Evolutionary conservation across 1,140 invertebrate species (phyloP).

Genomic region (Sarcophaga peregrina): DNA sequence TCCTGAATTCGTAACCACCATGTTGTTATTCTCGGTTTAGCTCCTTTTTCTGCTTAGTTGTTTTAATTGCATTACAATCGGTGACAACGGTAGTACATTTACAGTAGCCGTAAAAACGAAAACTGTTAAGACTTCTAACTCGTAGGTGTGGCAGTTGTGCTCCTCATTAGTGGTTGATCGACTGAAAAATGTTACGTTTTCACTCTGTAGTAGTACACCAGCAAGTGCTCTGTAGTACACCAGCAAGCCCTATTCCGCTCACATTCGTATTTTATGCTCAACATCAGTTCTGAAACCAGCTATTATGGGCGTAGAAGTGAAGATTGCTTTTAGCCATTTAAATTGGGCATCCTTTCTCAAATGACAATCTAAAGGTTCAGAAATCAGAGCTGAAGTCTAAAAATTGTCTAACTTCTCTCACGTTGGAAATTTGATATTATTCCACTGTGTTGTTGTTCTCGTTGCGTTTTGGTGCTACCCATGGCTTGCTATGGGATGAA

Average conservation of each 20-base stretch:
- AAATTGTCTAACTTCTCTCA: slow-evolving; percentile 43
- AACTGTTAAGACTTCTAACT: slow-evolving; percentile 48
- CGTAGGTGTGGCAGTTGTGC: slow-evolving; percentile 58
- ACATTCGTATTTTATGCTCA: slow-evolving; percentile 61
- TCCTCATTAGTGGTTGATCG: slow-evolving; percentile 49
- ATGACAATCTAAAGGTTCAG: slow-evolving; percentile 34
- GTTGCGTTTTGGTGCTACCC: background rate
- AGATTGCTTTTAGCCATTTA: slow-evolving; percentile 51
- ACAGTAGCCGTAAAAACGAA: slow-evolving; percentile 60
- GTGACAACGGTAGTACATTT: slow-evolving; percentile 61
- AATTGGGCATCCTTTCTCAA: slow-evolving; percentile 50
- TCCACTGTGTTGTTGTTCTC: slow-evolving; percentile 39
- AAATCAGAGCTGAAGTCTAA: slow-evolving; percentile 49
- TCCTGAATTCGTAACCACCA: slow-evolving; percentile 56
- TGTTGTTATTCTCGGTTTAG: slow-evolving; percentile 54
- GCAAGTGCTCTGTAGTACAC: slow-evolving; percentile 54
- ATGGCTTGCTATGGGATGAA: background rate
- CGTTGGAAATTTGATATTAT: slow-evolving; percentile 43
- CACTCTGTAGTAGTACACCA: slow-evolving; percentile 54
- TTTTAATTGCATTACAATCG: slow-evolving; percentile 59
- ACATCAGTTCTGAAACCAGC: slow-evolving; percentile 35
- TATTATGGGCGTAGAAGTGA: slow-evolving; percentile 48
- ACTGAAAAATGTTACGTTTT: slow-evolving; percentile 47
- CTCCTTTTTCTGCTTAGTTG: slow-evolving; percentile 56
- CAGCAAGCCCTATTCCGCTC: slow-evolving; percentile 48